phyloP scores from a whole-genome alignment of 37 sponge, comb jelly and placozoan species.

The Chondrosia reniformis region DNA sequence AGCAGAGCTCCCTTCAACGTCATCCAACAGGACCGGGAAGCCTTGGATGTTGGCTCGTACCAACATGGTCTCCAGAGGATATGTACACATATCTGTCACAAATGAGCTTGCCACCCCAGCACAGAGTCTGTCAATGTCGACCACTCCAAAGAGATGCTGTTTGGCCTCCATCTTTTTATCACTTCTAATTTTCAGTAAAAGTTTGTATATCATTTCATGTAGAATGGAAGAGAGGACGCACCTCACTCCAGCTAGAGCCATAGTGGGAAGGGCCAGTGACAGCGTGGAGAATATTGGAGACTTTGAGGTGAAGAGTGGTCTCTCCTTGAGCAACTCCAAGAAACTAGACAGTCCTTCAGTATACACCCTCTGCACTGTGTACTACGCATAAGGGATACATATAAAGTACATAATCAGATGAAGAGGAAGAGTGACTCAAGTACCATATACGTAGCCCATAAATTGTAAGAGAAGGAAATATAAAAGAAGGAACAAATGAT shows the following conservation, averaged over 20 bases:
- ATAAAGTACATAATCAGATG: background rate
- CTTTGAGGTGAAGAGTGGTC: slow-evolving; percentile 34
- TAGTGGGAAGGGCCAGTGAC: slow-evolving; percentile 41
- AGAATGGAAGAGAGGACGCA: slow-evolving; percentile 15
- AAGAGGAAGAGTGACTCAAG: background rate
- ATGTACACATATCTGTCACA: slow-evolving; percentile 37
- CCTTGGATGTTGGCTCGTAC: slow-evolving; percentile 66
- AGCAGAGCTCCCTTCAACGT: slow-evolving; percentile 51
- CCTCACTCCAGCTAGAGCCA: slow-evolving; percentile 24
- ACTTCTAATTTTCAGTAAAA: background rate
- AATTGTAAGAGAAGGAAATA: no score
- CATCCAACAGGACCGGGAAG: slow-evolving; percentile 74
- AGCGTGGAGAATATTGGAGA: slow-evolving; percentile 40
- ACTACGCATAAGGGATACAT: background rate
- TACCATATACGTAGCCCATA: background rate
- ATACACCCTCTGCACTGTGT: slow-evolving; percentile 29
- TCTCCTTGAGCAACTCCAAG: slow-evolving; percentile 33
- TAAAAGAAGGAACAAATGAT: no score
- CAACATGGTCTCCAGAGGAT: slow-evolving; percentile 63
- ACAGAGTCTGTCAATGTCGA: slow-evolving; percentile 31
- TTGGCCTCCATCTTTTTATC: background rate
- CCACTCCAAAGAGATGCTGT: background rate
- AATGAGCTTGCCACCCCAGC: slow-evolving; percentile 31
- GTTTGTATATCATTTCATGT: background rate
- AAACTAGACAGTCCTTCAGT: slow-evolving; percentile 9